Evolutionary conservation across 2,797 vertebrate species (phyloP), one percentile per base, ranked within the genome.

Genomic region (Pseudopleuronectes americanus): DNA sequence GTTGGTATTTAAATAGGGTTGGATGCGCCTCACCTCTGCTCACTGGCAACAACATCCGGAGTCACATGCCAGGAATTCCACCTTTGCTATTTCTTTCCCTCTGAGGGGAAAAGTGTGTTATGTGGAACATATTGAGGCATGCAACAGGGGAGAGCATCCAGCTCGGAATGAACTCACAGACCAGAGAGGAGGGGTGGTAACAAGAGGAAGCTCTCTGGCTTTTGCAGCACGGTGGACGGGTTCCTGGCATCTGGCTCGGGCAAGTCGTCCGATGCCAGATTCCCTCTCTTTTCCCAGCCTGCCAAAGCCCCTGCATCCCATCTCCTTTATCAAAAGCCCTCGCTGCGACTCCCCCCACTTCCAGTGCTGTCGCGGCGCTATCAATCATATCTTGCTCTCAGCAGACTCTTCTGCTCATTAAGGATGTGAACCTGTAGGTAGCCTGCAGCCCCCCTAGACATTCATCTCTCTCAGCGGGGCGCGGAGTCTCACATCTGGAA

Each of bases 31-130:
- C 92, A 89, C 81, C 77, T 81, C n/a, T 79, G 76, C 81, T 89
- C 48, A 60, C 89, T 94, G 94, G 94, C 94, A 95, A 91, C 92
- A 94, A 92, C 93, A 94, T 92, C 91, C 92, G 92, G 95, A 95
- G 93, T 95, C 93, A 94, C 90, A 93, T 90, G 95, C 95, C 95
- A 94, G 95, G 95, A 96, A 97, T 96, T 92, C 93, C 94, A 96
- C 94, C 95, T 96, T 90, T 90, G 92, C 90, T 92, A 90, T 94
- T 95, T 92, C 90, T 95, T 96, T 95, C 92, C 94, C 94, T 94
- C 94, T 94, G 94, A 93, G 96, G 95, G 94, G 94, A 94, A 94
- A 95, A 95, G 94, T 93, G 93, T 92, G 78, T 86, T 81, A 90
- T 89, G 88, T 74, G 91, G 92, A 90, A 88, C 92, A 92, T 91